phyloP scores from a whole-genome alignment of 2,888 invertebrate genomes.

The Dione vanillae region DNA sequence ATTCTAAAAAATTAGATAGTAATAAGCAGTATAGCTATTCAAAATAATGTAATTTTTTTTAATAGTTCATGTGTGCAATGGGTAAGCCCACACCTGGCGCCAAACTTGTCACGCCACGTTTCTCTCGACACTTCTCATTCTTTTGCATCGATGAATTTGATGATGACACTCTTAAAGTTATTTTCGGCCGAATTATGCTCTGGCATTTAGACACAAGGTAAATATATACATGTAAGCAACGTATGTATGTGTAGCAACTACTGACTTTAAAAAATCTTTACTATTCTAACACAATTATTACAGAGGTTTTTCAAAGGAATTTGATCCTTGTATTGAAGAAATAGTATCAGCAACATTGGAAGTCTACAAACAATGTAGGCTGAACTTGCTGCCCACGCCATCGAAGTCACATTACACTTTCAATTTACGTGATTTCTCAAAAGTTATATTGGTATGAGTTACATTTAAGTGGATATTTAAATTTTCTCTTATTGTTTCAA shows the following conservation, averaged over 20 bases:
- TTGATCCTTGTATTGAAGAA: conserved; percentile 95
- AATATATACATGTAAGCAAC: not conserved
- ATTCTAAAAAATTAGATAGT: not conserved
- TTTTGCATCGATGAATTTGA: conserved; percentile 95
- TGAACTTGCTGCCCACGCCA: conserved; percentile 95
- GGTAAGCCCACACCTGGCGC: conserved; percentile 91
- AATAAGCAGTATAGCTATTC: not conserved
- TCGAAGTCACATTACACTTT: conserved; percentile 97
- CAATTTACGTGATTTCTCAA: conserved; percentile 96
- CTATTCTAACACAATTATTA: conserved; percentile 42
- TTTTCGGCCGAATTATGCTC: conserved; percentile 94
- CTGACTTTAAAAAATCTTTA: not conserved
- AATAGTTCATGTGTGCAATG: conserved; percentile 93
- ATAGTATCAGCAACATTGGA: conserved; percentile 93
- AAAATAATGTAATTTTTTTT: conserved; percentile 50
- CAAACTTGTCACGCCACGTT: conserved; percentile 92
- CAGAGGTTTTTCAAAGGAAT: conserved; percentile 97
- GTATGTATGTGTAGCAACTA: too few species aligned
- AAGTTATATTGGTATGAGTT: conserved; percentile 90
- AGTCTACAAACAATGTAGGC: conserved; percentile 92
- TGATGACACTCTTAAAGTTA: conserved; percentile 91
- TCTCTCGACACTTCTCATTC: conserved; percentile 93
- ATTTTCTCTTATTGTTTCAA: not conserved
- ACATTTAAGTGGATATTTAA: not conserved
- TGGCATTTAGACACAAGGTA: conserved; percentile 98